Evolutionary conservation across 2,113 vertebrate genomes (phyloP), one percentile per base, ranked within the genome.

Genomic region (Propithecus coquereli): DNA sequence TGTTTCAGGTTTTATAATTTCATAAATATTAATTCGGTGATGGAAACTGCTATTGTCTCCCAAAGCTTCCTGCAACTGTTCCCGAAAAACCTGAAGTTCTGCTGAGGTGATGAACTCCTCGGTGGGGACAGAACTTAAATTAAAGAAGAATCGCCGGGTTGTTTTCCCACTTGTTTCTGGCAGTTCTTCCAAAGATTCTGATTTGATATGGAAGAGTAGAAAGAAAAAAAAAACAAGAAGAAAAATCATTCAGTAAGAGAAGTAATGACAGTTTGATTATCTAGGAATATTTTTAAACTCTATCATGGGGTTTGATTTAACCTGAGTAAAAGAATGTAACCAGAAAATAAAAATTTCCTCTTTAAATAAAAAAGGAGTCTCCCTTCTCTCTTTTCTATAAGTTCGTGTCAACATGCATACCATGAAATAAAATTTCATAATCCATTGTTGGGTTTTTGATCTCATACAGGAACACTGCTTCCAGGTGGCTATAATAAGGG

Each of bases 21-120:
- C 99, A 98, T 99, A 99, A 99, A 99, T 99, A 99, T 99, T 99
- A 98, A 99, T 99, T 94, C 99, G 99, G 95, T 99, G 99, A 97
- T 99, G 98, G 97, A 99, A 99, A 79, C 98, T 98, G 79, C 97
- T 98, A 89, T 97, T 98, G 97, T 98, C 98, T 96, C 97, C 98
- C 91, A 98, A 97, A 87, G 98, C 94, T 97, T 98, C 99, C 82
- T 99, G 98, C 94, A 99, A 99, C 98, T 99, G 99, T 94, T 99
- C 98, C 97, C 99, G 99, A 98, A 99, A 99, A 98, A 99, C 98
- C 87, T 99, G 99, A 40, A 99, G 99, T 98, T 99, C 99, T 50
- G 99, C 99, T 65, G 99, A 99, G 71, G 99, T 99, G 99, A 99
- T 98, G 93, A 99, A 99, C 98, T 99, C 99, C 97, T 99, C 99